Percentiles rank a stretch among this genome's conserved stretches.
Evolutionary conservation across 2,888 invertebrate genomes (phyloP).

Genomic region (Eilema griseolum): DNA sequence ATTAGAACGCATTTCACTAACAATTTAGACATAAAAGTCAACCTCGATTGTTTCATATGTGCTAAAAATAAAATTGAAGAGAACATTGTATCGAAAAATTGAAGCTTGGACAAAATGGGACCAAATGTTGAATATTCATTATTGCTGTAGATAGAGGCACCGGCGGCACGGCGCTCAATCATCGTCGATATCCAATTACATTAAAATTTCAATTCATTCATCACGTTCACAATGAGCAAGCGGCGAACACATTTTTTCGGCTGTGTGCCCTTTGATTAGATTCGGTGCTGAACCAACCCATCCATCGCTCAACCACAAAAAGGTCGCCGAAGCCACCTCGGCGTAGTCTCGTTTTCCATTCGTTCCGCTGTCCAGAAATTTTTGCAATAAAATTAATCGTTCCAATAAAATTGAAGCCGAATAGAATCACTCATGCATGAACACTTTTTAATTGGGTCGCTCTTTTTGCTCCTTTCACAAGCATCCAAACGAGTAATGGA

Average conservation of each 20-base stretch:
- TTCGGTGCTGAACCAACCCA: conserved; percentile 72
- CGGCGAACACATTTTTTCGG: conserved; percentile 65
- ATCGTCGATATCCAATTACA: conserved; percentile 72
- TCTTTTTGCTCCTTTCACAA: conserved; percentile 78
- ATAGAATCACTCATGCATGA: conserved; percentile 83
- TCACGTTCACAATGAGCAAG: conserved; percentile 64
- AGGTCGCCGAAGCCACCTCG: conserved; percentile 71
- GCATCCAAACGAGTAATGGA: conserved; percentile 77
- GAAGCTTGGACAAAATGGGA: conserved; percentile 44
- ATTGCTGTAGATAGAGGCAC: conserved; percentile 46
- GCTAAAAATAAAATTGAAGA: conserved; percentile 39
- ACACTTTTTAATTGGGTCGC: conserved; percentile 85
- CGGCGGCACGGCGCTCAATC: conserved; percentile 56
- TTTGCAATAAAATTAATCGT: conserved; percentile 86
- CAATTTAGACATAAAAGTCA: neutral
- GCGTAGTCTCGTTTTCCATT: conserved; percentile 77
- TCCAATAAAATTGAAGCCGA: conserved; percentile 83
- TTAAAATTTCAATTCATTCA: conserved; percentile 77
- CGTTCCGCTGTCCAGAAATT: conserved; percentile 85
- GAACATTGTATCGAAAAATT: conserved; percentile 39
- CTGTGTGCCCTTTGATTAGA: conserved; percentile 77
- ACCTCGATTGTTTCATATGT: conserved; percentile 7
- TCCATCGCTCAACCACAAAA: conserved; percentile 79
- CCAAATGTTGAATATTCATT: conserved; percentile 56
- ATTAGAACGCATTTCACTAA: neutral